These are phyloP conservation scores for Eremophila alpestris DNA, from an alignment of 2,797 vertebrate genomes.

Conservation along the genomic window DNA sequence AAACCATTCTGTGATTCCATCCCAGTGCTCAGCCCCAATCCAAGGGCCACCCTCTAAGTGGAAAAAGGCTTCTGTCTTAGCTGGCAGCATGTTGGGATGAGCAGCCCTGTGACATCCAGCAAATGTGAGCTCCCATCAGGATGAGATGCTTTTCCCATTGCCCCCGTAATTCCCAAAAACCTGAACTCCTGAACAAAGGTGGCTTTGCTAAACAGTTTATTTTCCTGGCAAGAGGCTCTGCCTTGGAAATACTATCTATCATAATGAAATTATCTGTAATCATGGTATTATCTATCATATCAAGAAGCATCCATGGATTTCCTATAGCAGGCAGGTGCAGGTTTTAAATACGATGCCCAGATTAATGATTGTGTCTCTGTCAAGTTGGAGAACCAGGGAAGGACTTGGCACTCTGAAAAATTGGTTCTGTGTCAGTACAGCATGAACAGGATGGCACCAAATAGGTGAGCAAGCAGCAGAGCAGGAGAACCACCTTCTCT, in stretches of 20 bases:
- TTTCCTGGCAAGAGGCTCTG: conserved; percentile 1
- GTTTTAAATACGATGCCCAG: conserved; percentile 31
- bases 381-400: not conserved
- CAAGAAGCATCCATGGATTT: conserved; percentile 41
- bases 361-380: not conserved
- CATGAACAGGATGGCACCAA: not conserved
- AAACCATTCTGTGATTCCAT: not conserved
- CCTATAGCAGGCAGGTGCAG: conserved; percentile 27
- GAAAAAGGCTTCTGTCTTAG: not conserved
- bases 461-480: not conserved
- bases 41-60: not conserved
- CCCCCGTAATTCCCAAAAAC: not conserved
- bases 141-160: conserved; percentile 45
- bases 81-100: not conserved
- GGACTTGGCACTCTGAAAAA: not conserved
- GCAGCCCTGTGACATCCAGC: not conserved
- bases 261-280: conserved; percentile 32
- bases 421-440: not conserved
- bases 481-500: not conserved
- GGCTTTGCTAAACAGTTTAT: conserved; percentile 16
- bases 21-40: not conserved
- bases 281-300: not conserved
- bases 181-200: not conserved
- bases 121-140: conserved; percentile 12
- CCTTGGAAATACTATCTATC: conserved; percentile 50